Evolutionary conservation across 1,140 invertebrate genomes (phyloP), one percentile per base, ranked within the genome.

Genomic region (Heliconius melpomene): DNA sequence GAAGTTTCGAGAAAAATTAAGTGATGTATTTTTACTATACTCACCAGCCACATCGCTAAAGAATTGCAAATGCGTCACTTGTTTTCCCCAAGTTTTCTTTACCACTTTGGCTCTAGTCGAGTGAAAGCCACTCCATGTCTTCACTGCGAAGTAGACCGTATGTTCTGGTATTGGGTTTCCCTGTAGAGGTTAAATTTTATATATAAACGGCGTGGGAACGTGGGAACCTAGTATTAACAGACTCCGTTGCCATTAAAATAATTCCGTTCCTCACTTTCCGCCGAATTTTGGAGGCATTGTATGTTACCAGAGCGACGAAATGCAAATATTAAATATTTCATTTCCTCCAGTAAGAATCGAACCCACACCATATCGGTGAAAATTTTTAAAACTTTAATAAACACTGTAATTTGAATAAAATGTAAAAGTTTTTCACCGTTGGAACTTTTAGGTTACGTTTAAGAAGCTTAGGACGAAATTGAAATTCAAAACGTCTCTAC

Each of bases 111-210:
- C 96, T 93, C 98, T 96, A 75, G 97, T 96, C 57, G 91, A 84
- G 90, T 98, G 98, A 94, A 96, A 98, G 88, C 97, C 97, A 75
- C 95, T 93, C 94, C 97, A 98, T 18, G 98, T 98, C 95, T 98
- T 98, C 71, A 98, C 97, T 79, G 97, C 98, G 93, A 98, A 97
- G 95, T 96, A 97, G 81, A 98, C 95, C 83, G 95, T 95, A 60
- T 95, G 93, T 84, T 94, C 93, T 79, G 93, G 82, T 57, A 97
- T 90, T 66, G 95, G 90, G 83, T 93, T 89, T 83, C 91, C 95
- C 97, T 97, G 88, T 85, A 94, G 8, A 38, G 13, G 16, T 26
- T 13, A 26, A n/a, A 13, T 6, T 23, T 26, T 13, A 29, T 16
- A 7, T 72, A 52, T 20, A 20, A 52, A 18, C 54, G n/a, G 54